Evolutionary conservation across 2,113 vertebrate genomes (phyloP).

Genomic region (Propithecus coquereli): DNA sequence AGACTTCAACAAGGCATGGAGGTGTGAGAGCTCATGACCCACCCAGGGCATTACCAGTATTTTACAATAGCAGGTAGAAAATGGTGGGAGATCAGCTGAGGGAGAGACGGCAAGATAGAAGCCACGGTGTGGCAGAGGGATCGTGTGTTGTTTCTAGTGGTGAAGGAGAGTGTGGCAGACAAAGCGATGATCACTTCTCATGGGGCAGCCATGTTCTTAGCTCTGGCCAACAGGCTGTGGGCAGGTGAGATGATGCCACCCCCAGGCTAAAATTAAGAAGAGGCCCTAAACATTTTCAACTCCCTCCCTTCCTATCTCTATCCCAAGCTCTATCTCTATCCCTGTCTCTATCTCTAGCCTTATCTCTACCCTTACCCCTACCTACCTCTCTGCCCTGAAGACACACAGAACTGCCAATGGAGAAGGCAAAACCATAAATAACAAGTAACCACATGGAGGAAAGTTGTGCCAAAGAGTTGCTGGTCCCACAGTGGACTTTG

Average conservation of each 20-base stretch:
- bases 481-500: neutral
- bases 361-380: neutral
- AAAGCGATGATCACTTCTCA: neutral
- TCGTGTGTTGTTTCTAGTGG: neutral
- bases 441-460: neutral
- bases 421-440: neutral
- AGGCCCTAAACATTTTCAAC: neutral
- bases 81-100: neutral
- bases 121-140: neutral
- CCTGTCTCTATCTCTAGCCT: neutral
- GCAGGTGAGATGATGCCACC: neutral
- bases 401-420: neutral
- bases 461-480: neutral
- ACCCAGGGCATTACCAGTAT: neutral
- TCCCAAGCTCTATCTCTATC: neutral
- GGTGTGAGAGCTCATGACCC: neutral
- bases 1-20: neutral
- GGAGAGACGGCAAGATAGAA: neutral
- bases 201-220: neutral
- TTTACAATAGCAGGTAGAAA: neutral
- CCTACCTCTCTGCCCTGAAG: neutral
- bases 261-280: neutral
- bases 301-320: neutral
- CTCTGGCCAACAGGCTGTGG: neutral
- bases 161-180: neutral